Conservation (phyloP, 2,797 vertebrate species). For the Anabacerthia variegaticeps region DNA sequence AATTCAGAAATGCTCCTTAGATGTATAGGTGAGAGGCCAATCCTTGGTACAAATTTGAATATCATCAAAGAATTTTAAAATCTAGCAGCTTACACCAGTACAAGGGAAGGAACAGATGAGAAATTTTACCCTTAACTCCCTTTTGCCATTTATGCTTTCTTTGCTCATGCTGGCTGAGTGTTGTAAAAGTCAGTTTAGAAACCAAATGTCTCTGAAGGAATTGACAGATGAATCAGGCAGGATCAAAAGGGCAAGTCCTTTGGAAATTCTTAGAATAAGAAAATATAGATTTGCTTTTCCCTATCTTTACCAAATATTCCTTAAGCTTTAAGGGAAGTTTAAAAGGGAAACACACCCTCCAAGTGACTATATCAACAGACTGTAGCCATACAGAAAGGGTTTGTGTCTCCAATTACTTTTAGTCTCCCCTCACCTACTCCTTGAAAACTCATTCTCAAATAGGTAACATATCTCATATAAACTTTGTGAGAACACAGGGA, state of each 20-base stretch:
- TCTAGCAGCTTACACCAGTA: neutral
- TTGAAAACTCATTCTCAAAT: neutral
- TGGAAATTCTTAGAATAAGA: neutral
- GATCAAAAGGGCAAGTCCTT: neutral
- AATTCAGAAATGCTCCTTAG: slow-evolving; percentile 29
- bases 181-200: neutral
- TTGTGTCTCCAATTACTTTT: neutral
- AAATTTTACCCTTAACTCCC: neutral
- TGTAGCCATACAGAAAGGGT: neutral
- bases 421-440: neutral
- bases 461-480: neutral
- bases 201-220: neutral
- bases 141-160: neutral
- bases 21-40: slow-evolving; percentile 27
- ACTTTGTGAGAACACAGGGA: neutral
- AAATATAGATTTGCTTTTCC: neutral
- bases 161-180: neutral
- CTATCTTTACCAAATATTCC: neutral
- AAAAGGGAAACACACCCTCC: neutral
- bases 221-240: neutral
- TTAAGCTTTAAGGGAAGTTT: neutral
- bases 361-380: neutral
- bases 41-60: neutral
- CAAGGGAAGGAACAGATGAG: neutral
- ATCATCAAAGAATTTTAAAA: slow-evolving; percentile 39